Percentiles rank a stretch among this genome's conserved stretches.
Conservation (phyloP, 2,888 invertebrate species). For the Drosophila sordidapex region DNA sequence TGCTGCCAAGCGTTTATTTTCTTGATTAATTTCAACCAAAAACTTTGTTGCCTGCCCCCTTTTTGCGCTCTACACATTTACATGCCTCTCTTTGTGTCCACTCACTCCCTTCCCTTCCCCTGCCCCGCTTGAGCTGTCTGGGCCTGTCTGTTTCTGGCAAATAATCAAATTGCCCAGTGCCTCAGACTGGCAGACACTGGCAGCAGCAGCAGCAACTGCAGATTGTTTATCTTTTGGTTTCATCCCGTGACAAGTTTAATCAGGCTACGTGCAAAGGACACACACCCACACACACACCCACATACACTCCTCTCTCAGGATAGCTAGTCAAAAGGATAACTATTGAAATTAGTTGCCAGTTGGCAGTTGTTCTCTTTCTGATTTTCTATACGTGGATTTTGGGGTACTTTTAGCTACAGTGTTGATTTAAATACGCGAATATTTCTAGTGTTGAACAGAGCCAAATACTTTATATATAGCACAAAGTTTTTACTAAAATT, state of each 20-base stretch:
- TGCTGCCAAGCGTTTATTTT: slow-evolving; percentile 79
- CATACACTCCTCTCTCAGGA: slow-evolving; percentile 6
- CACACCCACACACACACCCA: slow-evolving; percentile 13
- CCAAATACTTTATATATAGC: too few relatives aligned
- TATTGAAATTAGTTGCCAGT: slow-evolving; percentile 76
- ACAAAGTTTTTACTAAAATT: too few relatives aligned
- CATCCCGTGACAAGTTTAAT: slow-evolving; percentile 75
- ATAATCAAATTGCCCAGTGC: slow-evolving; percentile 72
- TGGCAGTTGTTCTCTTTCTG: slow-evolving; percentile 36
- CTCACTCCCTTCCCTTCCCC: too few relatives aligned
- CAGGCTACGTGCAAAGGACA: slow-evolving; percentile 57
- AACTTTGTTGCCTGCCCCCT: slow-evolving; percentile 61
- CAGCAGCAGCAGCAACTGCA: slow-evolving; percentile 39
- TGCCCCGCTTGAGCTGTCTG: not conserved
- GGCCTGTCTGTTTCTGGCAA: slow-evolving; percentile 71
- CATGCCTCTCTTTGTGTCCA: slow-evolving; percentile 31
- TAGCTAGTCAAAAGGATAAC: slow-evolving; percentile 71
- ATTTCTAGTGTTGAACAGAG: not conserved
- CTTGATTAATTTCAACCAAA: slow-evolving; percentile 78
- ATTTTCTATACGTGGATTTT: not conserved
- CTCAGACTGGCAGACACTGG: slow-evolving; percentile 46
- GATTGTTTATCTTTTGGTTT: slow-evolving; percentile 79
- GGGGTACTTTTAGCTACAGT: not conserved
- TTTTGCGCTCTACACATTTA: slow-evolving; percentile 53
- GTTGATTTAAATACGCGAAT: not conserved